phyloP scores from a whole-genome alignment of 2,797 vertebrate genomes.

The Phalanger gymnotis region DNA sequence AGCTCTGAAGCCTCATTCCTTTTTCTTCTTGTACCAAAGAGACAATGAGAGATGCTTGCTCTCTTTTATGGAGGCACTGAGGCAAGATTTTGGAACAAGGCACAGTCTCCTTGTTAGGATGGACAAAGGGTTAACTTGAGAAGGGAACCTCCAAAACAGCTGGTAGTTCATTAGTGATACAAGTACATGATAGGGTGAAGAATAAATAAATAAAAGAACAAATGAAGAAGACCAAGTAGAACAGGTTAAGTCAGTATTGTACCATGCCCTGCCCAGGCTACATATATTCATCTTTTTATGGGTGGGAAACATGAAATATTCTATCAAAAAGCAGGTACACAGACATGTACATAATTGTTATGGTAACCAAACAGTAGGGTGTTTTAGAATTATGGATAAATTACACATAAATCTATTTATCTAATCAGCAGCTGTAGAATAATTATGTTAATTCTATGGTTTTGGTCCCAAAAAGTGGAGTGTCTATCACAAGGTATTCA shows the following conservation, averaged over 20 bases:
- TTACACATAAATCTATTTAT: not conserved
- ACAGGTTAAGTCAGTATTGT: not conserved
- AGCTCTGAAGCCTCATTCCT: not conserved
- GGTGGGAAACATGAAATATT: not conserved
- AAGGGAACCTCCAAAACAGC: not conserved
- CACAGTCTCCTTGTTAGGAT: not conserved
- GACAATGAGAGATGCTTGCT: not conserved
- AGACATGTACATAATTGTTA: not conserved
- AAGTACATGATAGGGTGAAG: not conserved
- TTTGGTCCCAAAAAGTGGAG: not conserved
- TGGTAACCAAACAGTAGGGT: not conserved
- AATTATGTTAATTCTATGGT: not conserved
- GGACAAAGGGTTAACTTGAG: not conserved
- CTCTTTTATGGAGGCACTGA: not conserved
- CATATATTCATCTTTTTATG: not conserved
- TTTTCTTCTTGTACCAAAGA: not conserved
- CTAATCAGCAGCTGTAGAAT: not conserved
- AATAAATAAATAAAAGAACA: not conserved
- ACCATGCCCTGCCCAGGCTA: not conserved
- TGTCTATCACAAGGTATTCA: not conserved
- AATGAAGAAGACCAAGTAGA: not conserved
- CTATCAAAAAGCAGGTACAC: not conserved
- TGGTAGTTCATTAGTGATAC: not conserved
- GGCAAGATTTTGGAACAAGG: not conserved
- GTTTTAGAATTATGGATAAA: not conserved